Evolutionary conservation across 2,888 invertebrate genomes (phyloP), one percentile per base, ranked within the genome.

Genomic region (Idaea aversata): DNA sequence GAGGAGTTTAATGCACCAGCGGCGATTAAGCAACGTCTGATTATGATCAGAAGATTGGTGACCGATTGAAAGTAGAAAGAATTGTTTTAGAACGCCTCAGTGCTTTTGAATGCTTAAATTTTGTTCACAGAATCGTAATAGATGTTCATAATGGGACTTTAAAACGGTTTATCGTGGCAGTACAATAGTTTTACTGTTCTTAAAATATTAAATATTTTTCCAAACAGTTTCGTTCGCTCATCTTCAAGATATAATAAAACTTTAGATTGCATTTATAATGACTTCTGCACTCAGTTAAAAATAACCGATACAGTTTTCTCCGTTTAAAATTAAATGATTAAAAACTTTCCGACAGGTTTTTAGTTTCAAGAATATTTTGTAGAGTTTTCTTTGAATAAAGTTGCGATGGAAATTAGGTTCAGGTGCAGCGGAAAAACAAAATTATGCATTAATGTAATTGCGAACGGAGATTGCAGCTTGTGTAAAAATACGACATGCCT

Each of bases 371-470:
- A 68, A 67, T 69, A 67, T 63, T 70, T 69, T 72, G 63, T 65
- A 67, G 65, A 70, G 69, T 70, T 70, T 64, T 61, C 63, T 58
- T 61, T 59, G 59, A 59, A 57, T 57, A 63, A 67, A 67, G 64
- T 47, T 70, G 65, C 65, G 25, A 25, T 25, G 25, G 25, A 70
- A 70, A 67, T 70, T 67, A 67, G 75, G 77, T 74, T 76, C 73
- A 75, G 73, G 73, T 72, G 71, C 74, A 68, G 75, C 71, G 72
- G 79, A 82, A 82, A 81, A 81, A 83, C 77, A 84, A 79, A 76
- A 77, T 79, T 82, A 79, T 82, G 77, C 78, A 81, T 77, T 81
- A 78, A 77, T 76, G 71, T 74, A 73, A 75, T 67, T 72, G 73
- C 59, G 35, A 34, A 15, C 7, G 36, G 62, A 61, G 67, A 36